Conservation (phyloP, 2,797 vertebrate species). For the Scomberomorus guttatus region DNA sequence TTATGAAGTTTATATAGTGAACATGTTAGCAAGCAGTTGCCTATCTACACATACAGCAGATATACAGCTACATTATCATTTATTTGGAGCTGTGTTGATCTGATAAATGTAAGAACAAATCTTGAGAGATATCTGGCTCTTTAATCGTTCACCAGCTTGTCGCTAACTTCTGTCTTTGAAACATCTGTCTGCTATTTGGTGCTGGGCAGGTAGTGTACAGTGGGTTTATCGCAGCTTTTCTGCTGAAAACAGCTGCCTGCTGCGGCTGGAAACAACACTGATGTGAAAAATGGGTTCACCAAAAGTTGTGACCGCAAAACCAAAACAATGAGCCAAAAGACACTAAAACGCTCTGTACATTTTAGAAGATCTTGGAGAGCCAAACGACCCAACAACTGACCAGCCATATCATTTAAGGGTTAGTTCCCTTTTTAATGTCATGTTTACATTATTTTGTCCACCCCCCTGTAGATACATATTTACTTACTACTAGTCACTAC, state of each 20-base stretch:
- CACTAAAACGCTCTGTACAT: not conserved
- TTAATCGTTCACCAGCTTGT: not conserved
- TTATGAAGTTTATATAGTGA: not conserved
- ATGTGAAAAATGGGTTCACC: not conserved
- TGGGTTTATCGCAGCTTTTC: not conserved
- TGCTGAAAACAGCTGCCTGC: not conserved
- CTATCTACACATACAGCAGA: not conserved
- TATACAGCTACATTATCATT: not conserved
- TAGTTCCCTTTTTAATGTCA: not conserved
- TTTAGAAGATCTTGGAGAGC: too few relatives aligned
- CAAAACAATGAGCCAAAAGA: not conserved
- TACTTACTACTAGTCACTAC: not conserved
- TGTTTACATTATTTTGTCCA: slow-evolving; percentile 14
- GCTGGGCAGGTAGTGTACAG: not conserved
- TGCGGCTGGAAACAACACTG: not conserved
- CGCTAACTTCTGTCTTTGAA: not conserved
- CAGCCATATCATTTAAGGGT: not conserved
- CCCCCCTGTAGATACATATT: not conserved
- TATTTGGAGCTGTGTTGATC: not conserved
- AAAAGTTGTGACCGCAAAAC: too few relatives aligned
- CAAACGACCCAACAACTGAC: too few relatives aligned
- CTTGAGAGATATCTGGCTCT: not conserved
- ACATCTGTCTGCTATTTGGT: not conserved
- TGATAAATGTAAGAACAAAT: not conserved
- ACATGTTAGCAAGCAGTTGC: not conserved